Evolutionary conservation across 92 coral and sea anemone genomes (phyloP), one percentile per base, ranked within the genome.

Genomic region (Bergia puertoricense): DNA sequence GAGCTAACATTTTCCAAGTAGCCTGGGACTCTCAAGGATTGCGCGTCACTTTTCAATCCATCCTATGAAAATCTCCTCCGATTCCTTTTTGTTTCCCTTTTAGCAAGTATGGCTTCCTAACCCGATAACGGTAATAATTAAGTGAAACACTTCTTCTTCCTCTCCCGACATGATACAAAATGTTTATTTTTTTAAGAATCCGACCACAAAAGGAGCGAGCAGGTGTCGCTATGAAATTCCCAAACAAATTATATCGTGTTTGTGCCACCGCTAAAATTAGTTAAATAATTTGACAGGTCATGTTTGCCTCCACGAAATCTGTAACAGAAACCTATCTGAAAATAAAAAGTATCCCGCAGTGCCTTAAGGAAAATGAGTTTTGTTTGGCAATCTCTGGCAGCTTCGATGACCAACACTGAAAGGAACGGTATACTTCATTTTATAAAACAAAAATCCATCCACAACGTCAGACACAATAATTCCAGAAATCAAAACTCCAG

Each of bases 171-270:
- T 76, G 80, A 76, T 76, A 76, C 80, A 42, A 76, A 43, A 43
- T 76, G 54, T 41, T 74, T 76, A 42, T 76, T 75, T 76, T 76
- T 51, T 42, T 76, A n/a, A 76, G 23, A 7, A 16, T 42, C 51
- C 16, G 15, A 18, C 51, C 80, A 76, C 80, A 76, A 76, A 30
- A 76, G 46, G 50, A 76, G 51, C 11, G 80, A 15, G 54, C 80
- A 76, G 80, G 80, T 76, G 80, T 18, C 80, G 36, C 48, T 20
- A 76, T 76, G 80, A n/a, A 76, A 76, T 76, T 76, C 36, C 54
- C 42, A 76, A 76, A 76, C 54, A 76, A 76, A 76, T 4, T 42
- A 30, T 76, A 11, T 42, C 30, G 80, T 8, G 46, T 6, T 40
- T 76, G 80, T 16, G 30, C 80, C 0, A n/a, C 23, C 23, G 38